These are phyloP conservation scores for Penaeus vannamei DNA, from an alignment of 1,140 invertebrate genomes.

Conservation along the genomic window DNA sequence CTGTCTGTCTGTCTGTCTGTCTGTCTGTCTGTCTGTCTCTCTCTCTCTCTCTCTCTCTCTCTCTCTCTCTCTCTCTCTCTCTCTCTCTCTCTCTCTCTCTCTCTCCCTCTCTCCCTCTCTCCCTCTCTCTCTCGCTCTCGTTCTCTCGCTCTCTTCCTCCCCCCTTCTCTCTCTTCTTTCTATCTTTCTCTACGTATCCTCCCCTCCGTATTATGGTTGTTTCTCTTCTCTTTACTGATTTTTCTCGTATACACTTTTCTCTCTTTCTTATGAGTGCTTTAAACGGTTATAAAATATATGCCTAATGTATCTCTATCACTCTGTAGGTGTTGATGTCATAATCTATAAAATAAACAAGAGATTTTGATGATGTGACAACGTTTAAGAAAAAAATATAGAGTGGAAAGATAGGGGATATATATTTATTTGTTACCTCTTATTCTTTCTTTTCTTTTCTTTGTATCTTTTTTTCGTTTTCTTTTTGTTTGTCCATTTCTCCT, in stretches of 20 bases:
- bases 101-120: slow-evolving; percentile 26
- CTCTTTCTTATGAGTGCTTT: too few species aligned
- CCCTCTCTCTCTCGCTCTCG: background rate
- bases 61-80: background rate
- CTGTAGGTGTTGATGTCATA: too few species aligned
- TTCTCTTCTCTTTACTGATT: background rate
- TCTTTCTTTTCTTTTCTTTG: too few species aligned
- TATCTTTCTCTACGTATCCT: background rate
- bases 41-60: background rate
- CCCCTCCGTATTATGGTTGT: background rate
- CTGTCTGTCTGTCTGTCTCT: background rate
- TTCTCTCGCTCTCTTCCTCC: background rate
- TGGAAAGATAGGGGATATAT: too few species aligned
- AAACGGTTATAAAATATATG: too few species aligned
- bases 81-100: background rate
- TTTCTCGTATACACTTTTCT: too few species aligned
- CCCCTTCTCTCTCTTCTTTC: background rate
- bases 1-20: background rate
- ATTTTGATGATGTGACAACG: too few species aligned
- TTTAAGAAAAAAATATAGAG: too few species aligned
- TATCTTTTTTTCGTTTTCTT: too few species aligned
- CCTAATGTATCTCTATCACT: too few species aligned
- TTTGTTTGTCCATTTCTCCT: too few species aligned
- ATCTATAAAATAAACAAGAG: too few species aligned
- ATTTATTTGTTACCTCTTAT: background rate